Base-by-base conservation (phyloP, 1,140 invertebrate species). In the Diuraphis noxia region DNA sequence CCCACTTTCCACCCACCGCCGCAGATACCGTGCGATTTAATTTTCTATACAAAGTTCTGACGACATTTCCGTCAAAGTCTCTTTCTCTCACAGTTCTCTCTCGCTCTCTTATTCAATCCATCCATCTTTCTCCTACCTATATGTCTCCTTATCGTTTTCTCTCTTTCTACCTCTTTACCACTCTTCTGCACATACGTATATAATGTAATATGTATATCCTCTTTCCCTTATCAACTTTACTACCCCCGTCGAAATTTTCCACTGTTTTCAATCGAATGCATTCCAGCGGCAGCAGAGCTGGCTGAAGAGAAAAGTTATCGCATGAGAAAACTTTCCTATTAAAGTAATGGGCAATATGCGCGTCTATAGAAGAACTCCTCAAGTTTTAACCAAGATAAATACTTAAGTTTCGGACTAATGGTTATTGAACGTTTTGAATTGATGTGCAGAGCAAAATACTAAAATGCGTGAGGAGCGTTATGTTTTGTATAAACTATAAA, bases 31-130 rank as follows among this genome's bases (percentile, higher is more conserved):
- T 30, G 43, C 77, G 77, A 82, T 91, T 91, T 91, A 91, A 91
- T 91, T 91, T 91, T 91, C 89, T 82, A 91, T 36, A 52, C 89
- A 81, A 90, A 91, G 77, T 91, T 91, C 72, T 82, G 72, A 91
- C 89, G 89, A 91, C 89, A 91, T 91, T 91, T 91, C 63, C 77
- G 77, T 82, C 89, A 91, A 91, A 91, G n/a, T 82, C 34, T 46
- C n/a, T 72, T 40, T 63, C 56, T 77, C 88, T 46, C 56, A 10
- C 56, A 21, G n/a, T 85, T 85, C 41, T 40, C 49, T 30, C 5
- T 41, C 13, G 7, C 46, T 38, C 49, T 40, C 36, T 56, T n/a
- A 25, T 36, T 36, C 21, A 10, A 34, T 23, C 17, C 2, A 9
- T 40, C 38, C 13, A 23, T 85, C 82, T 46, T 46, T 85, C 82